Percentiles rank a stretch among this genome's conserved stretches.
Conservation (phyloP, 2,888 invertebrate genomes). For the Bhutanitis thaidina region DNA sequence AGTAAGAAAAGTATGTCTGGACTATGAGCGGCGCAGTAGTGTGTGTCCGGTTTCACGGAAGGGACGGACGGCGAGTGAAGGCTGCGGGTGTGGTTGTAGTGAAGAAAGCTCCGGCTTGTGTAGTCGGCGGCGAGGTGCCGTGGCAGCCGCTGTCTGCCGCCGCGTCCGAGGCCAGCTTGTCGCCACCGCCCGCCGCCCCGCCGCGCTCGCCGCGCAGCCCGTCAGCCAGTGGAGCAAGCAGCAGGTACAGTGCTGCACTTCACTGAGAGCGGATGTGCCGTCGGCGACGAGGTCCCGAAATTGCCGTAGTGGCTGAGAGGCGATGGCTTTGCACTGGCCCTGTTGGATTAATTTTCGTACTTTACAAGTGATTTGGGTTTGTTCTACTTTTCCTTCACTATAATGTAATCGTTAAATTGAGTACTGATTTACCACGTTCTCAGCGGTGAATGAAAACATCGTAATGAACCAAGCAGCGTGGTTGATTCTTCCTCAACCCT, state of each 20-base stretch:
- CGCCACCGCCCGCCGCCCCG: conserved; percentile 56
- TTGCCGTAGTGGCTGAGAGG: no score
- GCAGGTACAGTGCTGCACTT: conserved; percentile 66
- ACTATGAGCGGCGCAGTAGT: not conserved
- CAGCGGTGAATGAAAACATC: no score
- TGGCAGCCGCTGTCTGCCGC: conserved; percentile 77
- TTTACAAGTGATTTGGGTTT: no score
- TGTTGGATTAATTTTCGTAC: no score
- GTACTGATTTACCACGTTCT: no score
- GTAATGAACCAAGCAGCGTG: no score
- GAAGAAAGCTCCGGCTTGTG: conserved; percentile 78
- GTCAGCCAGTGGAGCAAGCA: conserved; percentile 84
- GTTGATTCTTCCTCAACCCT: no score
- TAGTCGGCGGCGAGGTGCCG: conserved; percentile 78
- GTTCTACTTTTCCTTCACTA: no score
- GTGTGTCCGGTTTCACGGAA: not conserved
- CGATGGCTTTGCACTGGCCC: no score
- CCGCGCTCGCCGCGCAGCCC: conserved; percentile 57
- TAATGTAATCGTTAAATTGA: no score
- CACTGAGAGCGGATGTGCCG: not conserved
- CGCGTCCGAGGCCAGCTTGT: conserved; percentile 67
- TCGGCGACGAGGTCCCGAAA: no score
- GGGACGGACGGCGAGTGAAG: conserved; percentile 22
- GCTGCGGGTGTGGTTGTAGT: conserved; percentile 59
- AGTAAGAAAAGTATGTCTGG: no score